Base-by-base conservation (phyloP, 1,140 invertebrate species). In the Drosophila ercepeae region DNA sequence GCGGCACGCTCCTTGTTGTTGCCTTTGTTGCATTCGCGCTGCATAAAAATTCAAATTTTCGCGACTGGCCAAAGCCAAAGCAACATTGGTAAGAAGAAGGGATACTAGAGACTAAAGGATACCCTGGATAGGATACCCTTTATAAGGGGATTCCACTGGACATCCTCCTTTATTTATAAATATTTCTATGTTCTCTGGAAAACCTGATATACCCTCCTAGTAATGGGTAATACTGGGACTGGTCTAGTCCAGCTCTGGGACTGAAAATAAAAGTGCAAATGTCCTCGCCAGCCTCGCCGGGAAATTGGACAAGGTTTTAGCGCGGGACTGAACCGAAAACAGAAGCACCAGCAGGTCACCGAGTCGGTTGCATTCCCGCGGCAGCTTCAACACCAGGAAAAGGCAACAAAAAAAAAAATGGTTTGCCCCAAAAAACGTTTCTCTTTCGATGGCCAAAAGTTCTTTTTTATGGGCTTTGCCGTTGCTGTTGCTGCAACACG, bases 11-110 rank as follows among this genome's bases (percentile, higher is more conserved):
- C 45, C 52, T 59, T 58, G 59, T 75, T 76, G 63, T 45, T 75
- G 60, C 21, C 52, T 39, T 34, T 65, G 72, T 32, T 51, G 71
- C 69, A 48, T 50, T 49, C 34, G 82, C 68, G 72, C 68, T 74
- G 74, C 82, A 86, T 89, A 86, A 89, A 89, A 86, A 88, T 86
- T 86, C 82, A 86, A 86, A 86, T 88, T 86, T 27, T 64, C 81
- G 82, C 82, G 77, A 49, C 71, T 78, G 61, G 75, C 65, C 55
- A 49, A 61, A 54, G 54, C 53, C 51, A 60, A 68, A 68, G 52
- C 29, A 65, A 57, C 45, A 53, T 34, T 46, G 34, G 52, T 14
- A 9, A 23, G 27, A n/a, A 6, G 32, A 7, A 18, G 1, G 2
- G 4, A 5, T 14, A 0, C n/a, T 19, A 11, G 41, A 42, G 69